A percentile compares a stretch with the other conserved stretches of the same genome.
phyloP scores from a whole-genome alignment of 2,888 invertebrate genomes.

The Drepanosiphum platanoidis region DNA sequence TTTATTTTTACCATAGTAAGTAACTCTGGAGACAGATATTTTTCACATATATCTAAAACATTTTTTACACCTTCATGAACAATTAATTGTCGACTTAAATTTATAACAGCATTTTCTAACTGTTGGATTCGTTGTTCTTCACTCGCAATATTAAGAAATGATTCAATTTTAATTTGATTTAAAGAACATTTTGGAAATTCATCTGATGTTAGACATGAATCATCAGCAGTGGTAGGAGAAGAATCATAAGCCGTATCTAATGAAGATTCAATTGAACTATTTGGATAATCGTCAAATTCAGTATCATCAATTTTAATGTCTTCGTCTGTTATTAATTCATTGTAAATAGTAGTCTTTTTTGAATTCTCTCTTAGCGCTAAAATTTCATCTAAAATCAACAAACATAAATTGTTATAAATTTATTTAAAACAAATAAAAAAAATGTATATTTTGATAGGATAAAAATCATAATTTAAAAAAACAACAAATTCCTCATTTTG shows the following conservation, averaged over 20 bases:
- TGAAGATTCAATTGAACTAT: not conserved
- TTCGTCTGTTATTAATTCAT: not conserved
- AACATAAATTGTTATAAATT: not conserved
- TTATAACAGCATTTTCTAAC: not conserved
- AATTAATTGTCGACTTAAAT: not conserved
- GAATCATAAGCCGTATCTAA: not conserved
- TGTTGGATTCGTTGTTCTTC: not conserved
- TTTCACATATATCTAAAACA: not conserved
- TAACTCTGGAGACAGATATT: not conserved
- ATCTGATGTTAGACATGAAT: not conserved
- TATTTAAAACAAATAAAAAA: no score
- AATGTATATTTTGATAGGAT: no score
- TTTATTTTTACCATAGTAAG: not conserved
- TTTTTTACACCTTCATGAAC: not conserved
- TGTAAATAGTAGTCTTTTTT: not conserved
- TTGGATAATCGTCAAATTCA: not conserved
- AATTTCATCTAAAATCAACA: not conserved
- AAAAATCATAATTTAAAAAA: no score
- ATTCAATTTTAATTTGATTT: not conserved
- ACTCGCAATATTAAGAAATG: not conserved
- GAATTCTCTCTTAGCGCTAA: not conserved
- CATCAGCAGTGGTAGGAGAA: not conserved
- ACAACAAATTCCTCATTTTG: no score
- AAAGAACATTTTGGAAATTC: not conserved
- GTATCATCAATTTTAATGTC: not conserved